phyloP scores from a whole-genome alignment of 2,797 vertebrate genomes.

The Mus spretus region DNA sequence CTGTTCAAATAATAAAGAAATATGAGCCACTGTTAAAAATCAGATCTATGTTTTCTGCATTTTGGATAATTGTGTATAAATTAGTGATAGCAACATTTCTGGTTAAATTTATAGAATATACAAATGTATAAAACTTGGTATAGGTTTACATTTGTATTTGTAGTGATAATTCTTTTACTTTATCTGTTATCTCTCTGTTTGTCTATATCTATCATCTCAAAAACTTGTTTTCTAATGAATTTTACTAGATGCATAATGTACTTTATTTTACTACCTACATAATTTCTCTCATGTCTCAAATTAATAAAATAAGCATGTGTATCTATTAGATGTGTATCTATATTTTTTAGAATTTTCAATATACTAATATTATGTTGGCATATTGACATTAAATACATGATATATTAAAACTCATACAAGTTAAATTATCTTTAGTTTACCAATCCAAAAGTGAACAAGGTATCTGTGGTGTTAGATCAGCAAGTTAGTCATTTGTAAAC shows the following conservation, averaged over 20 bases:
- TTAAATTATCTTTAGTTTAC: neutral
- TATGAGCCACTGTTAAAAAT: neutral
- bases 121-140: neutral
- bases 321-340: neutral
- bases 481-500: neutral
- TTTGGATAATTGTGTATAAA: neutral
- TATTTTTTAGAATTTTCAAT: neutral
- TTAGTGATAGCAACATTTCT: neutral
- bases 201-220: neutral
- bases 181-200: neutral
- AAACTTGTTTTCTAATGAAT: neutral
- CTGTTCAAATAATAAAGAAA: conserved; percentile 19
- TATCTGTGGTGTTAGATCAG: neutral
- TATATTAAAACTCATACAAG: neutral
- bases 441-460: neutral
- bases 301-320: neutral
- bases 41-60: neutral
- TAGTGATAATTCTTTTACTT: neutral
- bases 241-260: neutral
- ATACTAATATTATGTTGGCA: neutral
- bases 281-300: neutral
- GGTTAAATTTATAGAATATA: neutral
- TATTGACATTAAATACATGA: neutral
- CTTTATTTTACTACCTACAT: neutral
- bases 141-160: neutral